Evolutionary conservation across 1,140 invertebrate genomes (phyloP).

Genomic region (Hyposmocoma kahamanoa): DNA sequence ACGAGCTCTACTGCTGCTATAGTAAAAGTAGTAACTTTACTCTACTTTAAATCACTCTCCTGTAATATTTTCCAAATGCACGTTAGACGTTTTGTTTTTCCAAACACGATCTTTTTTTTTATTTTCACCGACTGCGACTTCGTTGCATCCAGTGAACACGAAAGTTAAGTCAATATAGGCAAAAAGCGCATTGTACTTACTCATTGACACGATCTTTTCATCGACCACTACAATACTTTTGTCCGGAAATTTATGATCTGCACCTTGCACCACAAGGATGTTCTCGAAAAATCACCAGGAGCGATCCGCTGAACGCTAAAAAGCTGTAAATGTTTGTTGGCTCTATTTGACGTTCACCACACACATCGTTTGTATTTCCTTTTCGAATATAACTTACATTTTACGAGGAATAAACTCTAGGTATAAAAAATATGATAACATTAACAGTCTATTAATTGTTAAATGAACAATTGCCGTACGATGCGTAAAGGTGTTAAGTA

Average conservation of each 20-base stretch:
- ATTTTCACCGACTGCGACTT: neutral
- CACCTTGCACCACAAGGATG: slow-evolving; percentile 25
- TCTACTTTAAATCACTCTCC: no score
- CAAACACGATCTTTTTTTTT: neutral
- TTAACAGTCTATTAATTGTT: no score
- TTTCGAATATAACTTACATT: no score
- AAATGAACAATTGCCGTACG: no score
- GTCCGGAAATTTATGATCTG: slow-evolving; percentile 46
- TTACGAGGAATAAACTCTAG: no score
- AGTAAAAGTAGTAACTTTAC: no score
- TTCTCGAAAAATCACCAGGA: slow-evolving; percentile 32
- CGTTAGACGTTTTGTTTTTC: no score
- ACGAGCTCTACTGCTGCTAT: no score
- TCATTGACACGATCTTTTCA: slow-evolving; percentile 32
- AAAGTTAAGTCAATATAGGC: slow-evolving; percentile 3
- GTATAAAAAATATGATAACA: no score
- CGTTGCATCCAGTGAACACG: neutral
- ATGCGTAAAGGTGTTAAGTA: no score
- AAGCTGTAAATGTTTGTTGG: slow-evolving; percentile 29
- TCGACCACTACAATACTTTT: slow-evolving; percentile 30
- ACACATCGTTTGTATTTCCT: slow-evolving; percentile 35
- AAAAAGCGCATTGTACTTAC: slow-evolving; percentile 22
- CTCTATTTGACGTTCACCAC: slow-evolving; percentile 28
- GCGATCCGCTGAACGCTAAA: slow-evolving; percentile 16
- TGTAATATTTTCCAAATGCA: no score